These are phyloP conservation scores for Metallyticus violacea DNA, from an alignment of 2,888 invertebrate genomes.

Conservation along the genomic window DNA sequence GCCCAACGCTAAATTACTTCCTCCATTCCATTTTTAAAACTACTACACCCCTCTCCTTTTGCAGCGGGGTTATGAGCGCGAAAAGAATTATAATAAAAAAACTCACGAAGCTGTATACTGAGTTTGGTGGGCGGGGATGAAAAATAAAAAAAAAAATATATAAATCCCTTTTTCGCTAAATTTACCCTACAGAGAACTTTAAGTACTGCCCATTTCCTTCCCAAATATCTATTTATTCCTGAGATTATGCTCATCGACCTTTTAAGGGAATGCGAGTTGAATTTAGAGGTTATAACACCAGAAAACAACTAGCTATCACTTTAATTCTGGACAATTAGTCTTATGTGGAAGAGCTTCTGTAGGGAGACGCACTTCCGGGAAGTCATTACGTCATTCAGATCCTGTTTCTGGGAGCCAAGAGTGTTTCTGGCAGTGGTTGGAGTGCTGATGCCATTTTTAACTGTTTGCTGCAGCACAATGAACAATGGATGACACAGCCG, in stretches of 20 bases:
- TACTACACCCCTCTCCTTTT: not conserved
- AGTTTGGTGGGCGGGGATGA: not conserved
- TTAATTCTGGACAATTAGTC: not conserved
- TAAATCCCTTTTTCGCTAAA: conserved; percentile 12
- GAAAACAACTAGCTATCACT: not conserved
- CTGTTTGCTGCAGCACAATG: not conserved
- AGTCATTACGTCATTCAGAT: not conserved
- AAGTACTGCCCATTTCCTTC: conserved; percentile 6
- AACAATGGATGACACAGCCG: too few species aligned
- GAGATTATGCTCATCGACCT: not conserved
- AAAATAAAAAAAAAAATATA: conserved; percentile 3
- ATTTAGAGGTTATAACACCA: not conserved
- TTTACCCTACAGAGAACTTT: not conserved
- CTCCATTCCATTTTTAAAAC: conserved; percentile 18
- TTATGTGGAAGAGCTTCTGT: not conserved
- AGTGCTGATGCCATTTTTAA: too few species aligned
- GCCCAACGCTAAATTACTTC: conserved; percentile 26
- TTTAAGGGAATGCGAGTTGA: not conserved
- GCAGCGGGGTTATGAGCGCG: not conserved
- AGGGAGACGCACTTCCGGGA: not conserved
- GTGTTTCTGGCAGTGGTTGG: not conserved
- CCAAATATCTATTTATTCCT: not conserved
- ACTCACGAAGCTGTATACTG: not conserved
- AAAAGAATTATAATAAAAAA: not conserved
- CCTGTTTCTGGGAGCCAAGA: not conserved